Evolutionary conservation across 2,113 vertebrate species (phyloP).

Genomic region (Alouatta palliata): DNA sequence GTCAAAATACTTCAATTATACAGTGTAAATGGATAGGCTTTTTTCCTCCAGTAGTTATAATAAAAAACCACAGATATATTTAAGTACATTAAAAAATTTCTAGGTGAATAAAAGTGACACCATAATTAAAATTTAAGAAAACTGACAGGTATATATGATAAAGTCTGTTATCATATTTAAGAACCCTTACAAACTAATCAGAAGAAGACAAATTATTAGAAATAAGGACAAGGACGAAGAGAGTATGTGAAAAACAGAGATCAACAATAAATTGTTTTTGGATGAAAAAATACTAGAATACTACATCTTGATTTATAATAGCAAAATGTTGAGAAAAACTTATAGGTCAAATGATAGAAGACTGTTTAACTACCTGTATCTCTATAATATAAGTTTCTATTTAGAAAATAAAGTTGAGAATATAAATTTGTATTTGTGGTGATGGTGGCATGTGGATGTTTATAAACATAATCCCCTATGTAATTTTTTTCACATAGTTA

Average conservation of each 20-base stretch:
- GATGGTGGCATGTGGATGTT: background rate
- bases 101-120: conserved; percentile 21
- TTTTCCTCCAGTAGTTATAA: background rate
- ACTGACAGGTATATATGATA: background rate
- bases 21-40: conserved; percentile 22
- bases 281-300: background rate
- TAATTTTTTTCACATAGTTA: background rate
- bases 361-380: background rate
- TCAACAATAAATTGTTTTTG: background rate
- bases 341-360: background rate
- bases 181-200: background rate
- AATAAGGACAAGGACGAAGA: background rate
- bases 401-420: background rate
- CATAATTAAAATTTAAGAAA: conserved; percentile 43
- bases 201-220: background rate
- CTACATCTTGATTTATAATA: background rate
- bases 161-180: background rate
- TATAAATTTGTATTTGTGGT: background rate
- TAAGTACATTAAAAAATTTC: background rate
- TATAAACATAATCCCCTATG: background rate
- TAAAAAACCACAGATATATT: conserved; percentile 45
- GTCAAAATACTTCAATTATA: conserved; percentile 58
- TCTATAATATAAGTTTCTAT: background rate
- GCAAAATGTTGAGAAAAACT: background rate
- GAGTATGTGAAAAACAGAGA: background rate